phyloP scores from a whole-genome alignment of 2,888 invertebrate species.

The Agonopterix arenella region DNA sequence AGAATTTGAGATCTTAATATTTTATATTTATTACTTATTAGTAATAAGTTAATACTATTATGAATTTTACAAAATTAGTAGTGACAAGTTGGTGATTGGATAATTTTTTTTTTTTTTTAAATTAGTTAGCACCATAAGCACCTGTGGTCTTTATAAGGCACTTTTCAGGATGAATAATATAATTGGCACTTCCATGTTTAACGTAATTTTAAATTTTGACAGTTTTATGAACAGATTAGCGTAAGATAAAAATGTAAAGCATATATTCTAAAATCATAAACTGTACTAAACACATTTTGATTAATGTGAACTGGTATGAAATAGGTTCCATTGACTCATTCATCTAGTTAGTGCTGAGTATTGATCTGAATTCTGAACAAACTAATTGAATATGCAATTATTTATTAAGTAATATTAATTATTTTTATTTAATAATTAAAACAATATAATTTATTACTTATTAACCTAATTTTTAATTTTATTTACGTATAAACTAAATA shows the following conservation, averaged over 20 bases:
- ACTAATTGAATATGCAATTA: no score
- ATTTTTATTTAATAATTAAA: no score
- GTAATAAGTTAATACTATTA: neutral
- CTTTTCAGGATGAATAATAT: slow-evolving; percentile 13
- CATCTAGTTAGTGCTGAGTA: no score
- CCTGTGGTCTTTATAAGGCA: slow-evolving; percentile 21
- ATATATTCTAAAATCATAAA: slow-evolving; percentile 68
- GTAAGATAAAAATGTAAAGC: slow-evolving; percentile 47
- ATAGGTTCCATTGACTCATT: no score
- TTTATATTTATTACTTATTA: neutral
- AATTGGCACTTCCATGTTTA: slow-evolving; percentile 6
- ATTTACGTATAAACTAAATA: no score
- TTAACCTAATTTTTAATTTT: no score
- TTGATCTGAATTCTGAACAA: no score
- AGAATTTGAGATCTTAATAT: slow-evolving; percentile 2
- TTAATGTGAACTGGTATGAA: neutral
- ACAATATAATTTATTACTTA: no score
- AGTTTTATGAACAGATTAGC: slow-evolving; percentile 8
- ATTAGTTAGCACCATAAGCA: slow-evolving; percentile 15
- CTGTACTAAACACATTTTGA: slow-evolving; percentile 34
- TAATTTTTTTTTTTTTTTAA: slow-evolving; percentile 8
- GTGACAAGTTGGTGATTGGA: slow-evolving; percentile 6
- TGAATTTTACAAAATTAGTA: neutral
- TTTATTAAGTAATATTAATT: no score
- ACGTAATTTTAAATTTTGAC: slow-evolving; percentile 15